Base-by-base conservation (phyloP, 2,888 invertebrate genomes). In the Belgica antarctica region DNA sequence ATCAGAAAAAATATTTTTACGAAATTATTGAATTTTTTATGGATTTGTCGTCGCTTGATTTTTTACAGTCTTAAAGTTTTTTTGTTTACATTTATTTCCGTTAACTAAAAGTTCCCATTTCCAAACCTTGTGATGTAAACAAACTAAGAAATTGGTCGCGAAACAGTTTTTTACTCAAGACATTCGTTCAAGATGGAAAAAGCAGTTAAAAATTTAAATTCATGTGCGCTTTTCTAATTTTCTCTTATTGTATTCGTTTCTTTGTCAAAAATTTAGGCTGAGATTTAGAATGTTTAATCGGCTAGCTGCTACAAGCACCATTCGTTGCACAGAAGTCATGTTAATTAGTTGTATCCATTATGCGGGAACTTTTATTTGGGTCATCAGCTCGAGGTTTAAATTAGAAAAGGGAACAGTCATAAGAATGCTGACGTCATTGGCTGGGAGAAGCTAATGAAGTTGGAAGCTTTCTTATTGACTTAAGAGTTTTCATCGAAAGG, bases 251-350 rank as follows among this genome's bases (percentile, higher is more conserved):
- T 41, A 12, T 41, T 41, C 41, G 41, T n/a, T 41, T 41, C 41
- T 41, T n/a, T n/a, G 10, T 2, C 41, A 41, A 41, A 41, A 15
- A 41, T 41, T 17, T 22, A 52, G 52, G 52, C 22, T 52, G 52
- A 52, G 52, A 52, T 52, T 52, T 52, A 19, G 52, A 52, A 52
- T 52, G n/a, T n/a, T n/a, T n/a, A n/a, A n/a, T n/a, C n/a, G n/a
- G n/a, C n/a, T n/a, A n/a, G n/a, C n/a, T n/a, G n/a, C n/a, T n/a
- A n/a, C n/a, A n/a, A n/a, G n/a, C n/a, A n/a, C n/a, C n/a, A n/a
- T n/a, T n/a, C n/a, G n/a, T n/a, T n/a, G n/a, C n/a, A n/a, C n/a
- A n/a, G n/a, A n/a, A n/a, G n/a, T n/a, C n/a, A n/a, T 52, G 22
- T 22, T 52, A 52, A 52, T 52, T 22, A 52, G n/a, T 52, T 52